A percentile compares a stretch with the other conserved stretches of the same genome.
Conservation (phyloP, 1,140 invertebrate species). For the Drosophila parabipectinata region DNA sequence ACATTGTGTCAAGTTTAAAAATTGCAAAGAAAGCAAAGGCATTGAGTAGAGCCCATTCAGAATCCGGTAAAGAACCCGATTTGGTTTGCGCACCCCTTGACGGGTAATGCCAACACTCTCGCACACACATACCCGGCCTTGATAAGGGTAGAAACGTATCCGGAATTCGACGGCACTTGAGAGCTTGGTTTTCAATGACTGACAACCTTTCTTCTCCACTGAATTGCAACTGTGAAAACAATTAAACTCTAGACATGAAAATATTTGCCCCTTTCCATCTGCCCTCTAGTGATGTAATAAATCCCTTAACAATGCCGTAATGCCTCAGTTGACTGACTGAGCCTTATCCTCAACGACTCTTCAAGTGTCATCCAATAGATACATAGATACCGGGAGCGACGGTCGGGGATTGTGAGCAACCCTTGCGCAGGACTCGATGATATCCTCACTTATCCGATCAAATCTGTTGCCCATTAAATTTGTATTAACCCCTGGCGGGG, state of each 20-base stretch:
- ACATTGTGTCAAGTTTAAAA: constrained; percentile 78
- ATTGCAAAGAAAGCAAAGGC: constrained; percentile 58
- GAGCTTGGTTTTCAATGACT: constrained; percentile 61
- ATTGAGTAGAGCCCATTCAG: constrained; percentile 50
- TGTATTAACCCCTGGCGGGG: constrained; percentile 35
- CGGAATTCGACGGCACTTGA: constrained; percentile 56
- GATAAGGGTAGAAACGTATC: constrained; percentile 60
- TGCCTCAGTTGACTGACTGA: constrained; percentile 54
- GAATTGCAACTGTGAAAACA: constrained; percentile 78
- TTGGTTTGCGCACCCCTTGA: constrained; percentile 55
- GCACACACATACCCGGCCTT: constrained; percentile 39
- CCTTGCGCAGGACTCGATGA: constrained; percentile 30
- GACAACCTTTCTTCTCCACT: constrained; percentile 53
- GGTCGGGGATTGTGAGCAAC: constrained; percentile 13
- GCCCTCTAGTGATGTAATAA: constrained; percentile 62
- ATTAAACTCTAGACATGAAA: constrained; percentile 74
- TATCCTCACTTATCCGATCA: constrained; percentile 59
- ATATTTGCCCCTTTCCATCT: constrained; percentile 61
- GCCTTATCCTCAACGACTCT: constrained; percentile 14
- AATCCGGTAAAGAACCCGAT: constrained; percentile 46
- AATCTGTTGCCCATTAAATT: constrained; percentile 64
- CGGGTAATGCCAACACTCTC: constrained; percentile 51
- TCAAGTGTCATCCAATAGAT: constrained; percentile 65
- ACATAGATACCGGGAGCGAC: constrained; percentile 18
- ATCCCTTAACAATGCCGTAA: constrained; percentile 66